Base-by-base conservation (phyloP, 2,888 invertebrate species). In the Romanomermis culicivorax region DNA sequence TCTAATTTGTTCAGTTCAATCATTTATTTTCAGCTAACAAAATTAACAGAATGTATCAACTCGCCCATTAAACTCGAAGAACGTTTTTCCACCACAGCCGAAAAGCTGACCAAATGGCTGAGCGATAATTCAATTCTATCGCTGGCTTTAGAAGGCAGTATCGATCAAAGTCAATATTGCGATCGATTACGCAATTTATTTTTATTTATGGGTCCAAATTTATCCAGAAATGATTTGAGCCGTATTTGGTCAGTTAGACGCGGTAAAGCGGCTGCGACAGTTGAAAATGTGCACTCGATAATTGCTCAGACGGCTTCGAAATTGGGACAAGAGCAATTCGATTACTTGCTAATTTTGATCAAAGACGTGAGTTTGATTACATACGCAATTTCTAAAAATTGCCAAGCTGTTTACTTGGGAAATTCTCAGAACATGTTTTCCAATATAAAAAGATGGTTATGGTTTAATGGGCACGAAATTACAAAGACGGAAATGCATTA, bases 161-260 rank as follows among this genome's bases (percentile, higher is more conserved):
- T 75, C 58, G 75, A 75, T 63, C 73, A 74, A 59, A 69, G 69
- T 25, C 74, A 74, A 60, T 75, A 75, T 63, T 73, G 73, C 61
- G 74, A 75, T 60, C 70, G 72, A 61, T 69, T 75, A 53, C 73
- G 72, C 60, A 70, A 69, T 1, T 69, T 75, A 55, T 70, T 75
- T 14, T 73, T 74, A 59, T 75, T 72, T 59, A 68, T 75, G 53
- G 74, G 74, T 1, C 69, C 72, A 2, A 69, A 69, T 56, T 61
- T 75, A 55, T 69, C 70, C 2, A 58, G 64, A 2, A 72, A 73
- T 52, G 75, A 75, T 58, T 62, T 75, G 29, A 67, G 69, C 25
- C 70, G 70, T 63, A 72, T 75, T 53, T 75, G 75, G 75, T 69
- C 69, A 54, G 70, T 75, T 69, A 71, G 72, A 68, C 66, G 71